Base-by-base conservation (phyloP, 2,797 vertebrate genomes). In the Perodicticus potto region DNA sequence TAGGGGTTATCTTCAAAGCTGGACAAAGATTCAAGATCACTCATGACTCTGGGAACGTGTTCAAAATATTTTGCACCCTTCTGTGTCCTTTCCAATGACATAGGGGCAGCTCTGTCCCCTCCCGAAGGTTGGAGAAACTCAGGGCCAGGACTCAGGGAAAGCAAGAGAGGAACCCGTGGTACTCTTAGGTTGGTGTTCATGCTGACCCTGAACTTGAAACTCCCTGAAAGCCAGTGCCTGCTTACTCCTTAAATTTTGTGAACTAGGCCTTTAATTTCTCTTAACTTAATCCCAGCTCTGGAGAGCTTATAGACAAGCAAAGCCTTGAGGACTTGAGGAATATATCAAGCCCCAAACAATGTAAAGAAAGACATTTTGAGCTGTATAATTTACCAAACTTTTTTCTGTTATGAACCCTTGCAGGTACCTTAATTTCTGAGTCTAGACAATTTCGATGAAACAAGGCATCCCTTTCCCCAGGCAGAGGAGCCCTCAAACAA, bases 361-460 rank as follows among this genome's bases (percentile, higher is more conserved):
- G 23, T 69, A 53, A 53, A 63, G 34, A 49, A 89, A 86, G 34
- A 49, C 32, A 73, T 65, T 78, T 76, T 90, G 78, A 91, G n/a
- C 34, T 74, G 16, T 53, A 1, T 37, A 25, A 59, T 89, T 83
- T 86, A 85, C 59, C 61, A 95, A 10, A 25, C n/a, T 70, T 77
- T 53, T 43, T 32, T 55, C 57, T 49, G 34, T 27, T 59, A 7
- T 59, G 34, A 82, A 23, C 59, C 27, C 29, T 87, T 34, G 6
- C 17, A 29, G 29, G 19, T 22, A 40, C 74, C 32, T 67, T 86
- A n/a, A 80, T 95, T 95, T 94, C 89, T 86, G 32, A 86, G 27
- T 89, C 86, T 74, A 96, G 86, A 91, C 78, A 57, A 70, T 89
- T 78, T 45, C n/a, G 37, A 69, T 34, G 34, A 92, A 93, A 69